Evolutionary conservation across 1,140 invertebrate species (phyloP), one percentile per base, ranked within the genome.

Genomic region (Amyelois transitella): DNA sequence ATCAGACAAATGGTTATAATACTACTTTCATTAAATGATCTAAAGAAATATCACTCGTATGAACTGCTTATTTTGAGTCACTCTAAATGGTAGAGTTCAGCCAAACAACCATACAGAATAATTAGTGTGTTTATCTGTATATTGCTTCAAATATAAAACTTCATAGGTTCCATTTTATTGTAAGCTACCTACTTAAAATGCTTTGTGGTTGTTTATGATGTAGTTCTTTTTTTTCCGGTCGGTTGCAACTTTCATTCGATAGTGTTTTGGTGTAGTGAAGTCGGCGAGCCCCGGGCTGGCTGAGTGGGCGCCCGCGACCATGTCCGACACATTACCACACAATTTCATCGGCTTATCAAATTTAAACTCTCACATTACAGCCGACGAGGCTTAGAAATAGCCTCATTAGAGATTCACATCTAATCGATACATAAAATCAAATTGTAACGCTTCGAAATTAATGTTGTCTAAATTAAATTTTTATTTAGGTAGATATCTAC

Each of bases 261-360:
- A 21, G 20, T 21, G 32, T 38, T 38, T 38, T 38, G 45, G 45
- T 48, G 4, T 10, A 48, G 20, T 21, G 45, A 48, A n/a, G 17
- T 7, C 43, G 45, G 18, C 45, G 20, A 48, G 24, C 51, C 72
- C 62, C 17, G 38, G 54, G 45, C 17, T 17, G 55, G 51, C 58
- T 48, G 44, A 57, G 62, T 67, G 61, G 63, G 64, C 55, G 64
- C 68, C 62, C 45, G 55, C 60, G 60, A 49, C 66, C 64, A 52
- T 72, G 69, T 74, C 69, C 64, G 52, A 70, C 78, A 75, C 74
- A 78, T 81, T 81, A 78, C 70, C 75, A 72, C 72, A 71, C 68
- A 66, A 74, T 74, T 77, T 76, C 69, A 64, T 68, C 69, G 69
- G 64, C 65, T 65, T 77, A 75, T 75, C 69, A 72, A 78, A 73